Evolutionary conservation across 1,140 invertebrate species (phyloP), one percentile per base, ranked within the genome.

Genomic region (Rhyzopertha dominica): DNA sequence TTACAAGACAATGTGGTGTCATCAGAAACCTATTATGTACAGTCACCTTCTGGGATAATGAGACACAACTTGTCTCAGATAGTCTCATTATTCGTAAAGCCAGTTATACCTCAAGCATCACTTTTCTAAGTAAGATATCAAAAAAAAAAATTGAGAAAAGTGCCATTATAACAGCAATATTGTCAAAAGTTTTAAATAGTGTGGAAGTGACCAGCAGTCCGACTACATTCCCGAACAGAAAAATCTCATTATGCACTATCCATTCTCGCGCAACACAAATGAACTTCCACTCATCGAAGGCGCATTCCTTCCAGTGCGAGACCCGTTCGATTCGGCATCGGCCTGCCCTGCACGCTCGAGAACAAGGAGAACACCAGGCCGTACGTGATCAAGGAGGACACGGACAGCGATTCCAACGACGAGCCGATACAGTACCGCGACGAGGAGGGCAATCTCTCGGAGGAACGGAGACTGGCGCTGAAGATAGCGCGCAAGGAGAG

Each of bases 401-500:
- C 84, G 45, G 85, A 90, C 42, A 85, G 87, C 53, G 83, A 87
- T 58, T 83, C 84, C 46, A 77, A 79, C 30, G 76, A 79, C 44
- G 82, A 59, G 28, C 59, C 65, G 9, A 63, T 66, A n/a, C 45
- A 51, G 12, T 62, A 63, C n/a, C 65, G 72, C 50, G 57, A 70
- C 14, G 71, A 63, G 42, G 73, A 75, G 47, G 68, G 65, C 7
- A 31, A 22, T 24, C 12, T 55, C 7, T 51, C 56, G 2, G 59
- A 59, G 32, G 63, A 56, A 53, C 75, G 68, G 69, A 76, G 81
- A 48, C 70, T 93, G 49, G 90, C 89, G 53, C 81, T 90, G 31
- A 95, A 95, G 72, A 85, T 98, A 46, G 90, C 91, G 32, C 78
- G 94, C 30, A 95, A 95, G 68, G 95, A 99, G 70, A 97, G 93